Percentiles rank a stretch among this genome's conserved stretches.
Conservation (phyloP, 1,140 invertebrate genomes). For the Thaumetopoea pityocampa region DNA sequence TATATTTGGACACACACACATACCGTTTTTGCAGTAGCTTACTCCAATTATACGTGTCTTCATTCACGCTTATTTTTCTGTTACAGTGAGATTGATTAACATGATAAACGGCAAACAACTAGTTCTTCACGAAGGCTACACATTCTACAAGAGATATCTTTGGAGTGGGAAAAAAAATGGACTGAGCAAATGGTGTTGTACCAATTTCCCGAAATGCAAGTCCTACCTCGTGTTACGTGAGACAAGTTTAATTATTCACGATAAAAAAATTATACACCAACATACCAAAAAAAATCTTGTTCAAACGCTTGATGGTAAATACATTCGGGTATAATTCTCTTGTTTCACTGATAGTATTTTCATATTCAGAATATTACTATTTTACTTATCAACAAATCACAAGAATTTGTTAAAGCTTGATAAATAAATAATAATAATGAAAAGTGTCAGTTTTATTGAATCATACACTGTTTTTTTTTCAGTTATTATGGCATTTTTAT, state of each 20-base stretch:
- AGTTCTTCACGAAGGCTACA: constrained; percentile 8
- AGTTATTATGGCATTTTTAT: no score
- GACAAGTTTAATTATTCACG: neutral
- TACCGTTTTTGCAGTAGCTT: neutral
- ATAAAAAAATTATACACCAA: neutral
- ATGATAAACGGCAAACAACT: constrained; percentile 19
- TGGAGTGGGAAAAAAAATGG: neutral
- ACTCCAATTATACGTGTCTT: neutral
- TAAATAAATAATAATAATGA: no score
- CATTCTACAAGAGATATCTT: constrained; percentile 13
- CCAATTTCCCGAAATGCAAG: constrained; percentile 23
- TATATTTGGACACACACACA: no score
- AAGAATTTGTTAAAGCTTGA: no score
- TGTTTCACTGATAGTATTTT: no score
- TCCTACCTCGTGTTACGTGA: constrained; percentile 12
- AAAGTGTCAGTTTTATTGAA: no score
- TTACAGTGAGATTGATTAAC: constrained; percentile 27
- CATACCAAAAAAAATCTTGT: no score
- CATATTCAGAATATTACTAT: no score
- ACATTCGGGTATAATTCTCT: no score
- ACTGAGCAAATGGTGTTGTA: constrained; percentile 27
- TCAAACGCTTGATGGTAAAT: no score
- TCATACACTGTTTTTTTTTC: no score
- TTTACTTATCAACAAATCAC: no score
- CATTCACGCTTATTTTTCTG: constrained; percentile 7